Evolutionary conservation across 37 sponge, comb jelly and placozoan genomes (phyloP), one percentile per base, ranked within the genome.

Genomic region (Halichondria panicea): DNA sequence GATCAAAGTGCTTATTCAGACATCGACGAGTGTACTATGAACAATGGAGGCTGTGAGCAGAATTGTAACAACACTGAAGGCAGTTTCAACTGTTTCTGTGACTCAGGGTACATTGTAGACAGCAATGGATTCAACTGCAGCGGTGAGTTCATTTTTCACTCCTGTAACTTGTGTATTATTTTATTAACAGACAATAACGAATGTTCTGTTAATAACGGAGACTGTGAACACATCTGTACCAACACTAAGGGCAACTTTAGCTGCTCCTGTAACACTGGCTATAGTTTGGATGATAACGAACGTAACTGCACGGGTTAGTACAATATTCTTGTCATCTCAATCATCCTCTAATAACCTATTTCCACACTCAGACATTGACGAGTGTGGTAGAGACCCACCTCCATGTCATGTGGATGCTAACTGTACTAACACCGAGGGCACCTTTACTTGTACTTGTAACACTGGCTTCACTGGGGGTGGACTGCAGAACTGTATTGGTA

Each of bases 21-120:
- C 72, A 64, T 77, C n/a, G 35, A 77, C 53, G 85, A 84, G 45
- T 84, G 85, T 35, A 9, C 1, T 28, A 34, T 42, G 0, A 57
- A 70, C 38, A 76, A 84, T 76, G 84, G 84, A 53, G 71, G 70
- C n/a, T 84, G 84, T 76, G 63, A 43, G 13, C 60, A 70, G 0
- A 70, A 15, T 36, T 84, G 85, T 63, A 59, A 39, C 43, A 84
- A 84, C 59, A 77, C 72, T 53, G 48, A 64, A 78, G 85, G 85
- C 32, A 84, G 85, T 63, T 77, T 61, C 71, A 33, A 18, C 15
- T 76, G 76, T 12, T 44, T 34, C 42, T 76, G 76, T 33, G 63
- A 62, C 33, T 32, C 48, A 24, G 72, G 72, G 7, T 72, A n/a
- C n/a, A n/a, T n/a, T n/a, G n/a, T n/a, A n/a, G 21, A 52, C 59